Base-by-base conservation (phyloP, 2,888 invertebrate genomes). In the Cataglyphis cursor region DNA sequence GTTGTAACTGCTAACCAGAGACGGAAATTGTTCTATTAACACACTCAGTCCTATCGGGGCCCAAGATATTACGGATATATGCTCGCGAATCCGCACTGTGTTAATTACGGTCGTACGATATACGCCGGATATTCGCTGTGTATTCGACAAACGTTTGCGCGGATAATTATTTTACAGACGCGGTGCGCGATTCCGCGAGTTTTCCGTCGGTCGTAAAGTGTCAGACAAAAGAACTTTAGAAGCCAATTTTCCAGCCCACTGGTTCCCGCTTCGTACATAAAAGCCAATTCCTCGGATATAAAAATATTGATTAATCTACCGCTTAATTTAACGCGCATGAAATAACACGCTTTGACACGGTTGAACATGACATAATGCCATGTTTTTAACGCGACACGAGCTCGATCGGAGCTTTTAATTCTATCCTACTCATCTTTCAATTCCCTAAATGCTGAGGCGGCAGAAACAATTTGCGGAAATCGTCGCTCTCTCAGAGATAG, bases 1-100 rank as follows among this genome's bases (percentile, higher is more conserved):
- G 28, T 44, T 70, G 31, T 72, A 57, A 5, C 54, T n/a, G 57
- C 31, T 80, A 72, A 80, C 18, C 41, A 44, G 21, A 59, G 18
- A 59, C 35, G 78, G 72, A 80, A 80, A 61, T 80, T 59, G 24
- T 59, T 72, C 44, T 21, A 24, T 80, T 48, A 72, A 78, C 21
- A 59, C 24, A 18, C 35, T 72, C 41, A 61, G 44, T 72, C 21
- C n/a, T 72, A 35, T n/a, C 72, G 10, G 44, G 76, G 5, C 41
- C 15, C 78, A 24, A 72, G 59, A 18, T 78, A 72, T 78, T 59
- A 59, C 72, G 59, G 44, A 72, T 80, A 44, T 72, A 24, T 12
- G 72, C 35, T 18, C 28, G 44, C 44, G 44, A 44, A 3, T 3
- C 44, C 15, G 18, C 59, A 44, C 78, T 18, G 15, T 18, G 74